Percentiles rank a stretch among this genome's conserved stretches.
Evolutionary conservation across 2,113 vertebrate species (phyloP).

Genomic region (Zosterops pallidus): DNA sequence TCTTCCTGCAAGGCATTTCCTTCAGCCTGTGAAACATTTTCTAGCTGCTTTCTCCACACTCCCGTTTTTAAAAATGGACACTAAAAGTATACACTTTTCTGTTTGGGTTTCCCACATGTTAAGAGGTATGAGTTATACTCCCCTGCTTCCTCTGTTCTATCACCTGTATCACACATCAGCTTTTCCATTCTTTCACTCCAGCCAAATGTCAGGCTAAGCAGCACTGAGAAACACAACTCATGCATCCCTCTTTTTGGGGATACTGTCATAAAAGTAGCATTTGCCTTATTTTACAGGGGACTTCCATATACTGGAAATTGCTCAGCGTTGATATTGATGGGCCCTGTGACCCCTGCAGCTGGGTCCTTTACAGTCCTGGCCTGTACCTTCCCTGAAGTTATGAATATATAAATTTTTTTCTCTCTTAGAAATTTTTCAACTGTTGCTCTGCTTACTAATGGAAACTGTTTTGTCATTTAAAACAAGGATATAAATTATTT

Average conservation of each 20-base stretch:
- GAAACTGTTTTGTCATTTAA: neutral
- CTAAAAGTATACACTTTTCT: neutral
- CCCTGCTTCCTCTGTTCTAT: neutral
- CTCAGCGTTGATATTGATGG: fast-evolving
- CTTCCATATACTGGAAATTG: neutral
- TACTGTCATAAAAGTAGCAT: neutral
- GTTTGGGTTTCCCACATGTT: neutral
- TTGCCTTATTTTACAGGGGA: neutral
- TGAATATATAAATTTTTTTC: neutral
- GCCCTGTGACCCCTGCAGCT: neutral
- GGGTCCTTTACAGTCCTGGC: neutral
- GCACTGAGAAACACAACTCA: neutral
- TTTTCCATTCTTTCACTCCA: neutral
- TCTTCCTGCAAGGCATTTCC: neutral
- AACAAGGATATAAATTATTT: neutral
- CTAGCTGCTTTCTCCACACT: neutral
- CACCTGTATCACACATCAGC: neutral
- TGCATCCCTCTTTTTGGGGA: neutral
- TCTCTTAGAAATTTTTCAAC: neutral
- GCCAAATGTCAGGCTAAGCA: neutral
- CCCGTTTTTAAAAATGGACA: neutral
- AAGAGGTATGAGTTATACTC: neutral
- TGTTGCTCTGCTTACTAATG: neutral
- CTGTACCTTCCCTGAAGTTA: neutral
- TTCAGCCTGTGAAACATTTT: neutral